Evolutionary conservation across 2,797 vertebrate genomes (phyloP), one percentile per base, ranked within the genome.

Genomic region (Coracias cyanogaster): DNA sequence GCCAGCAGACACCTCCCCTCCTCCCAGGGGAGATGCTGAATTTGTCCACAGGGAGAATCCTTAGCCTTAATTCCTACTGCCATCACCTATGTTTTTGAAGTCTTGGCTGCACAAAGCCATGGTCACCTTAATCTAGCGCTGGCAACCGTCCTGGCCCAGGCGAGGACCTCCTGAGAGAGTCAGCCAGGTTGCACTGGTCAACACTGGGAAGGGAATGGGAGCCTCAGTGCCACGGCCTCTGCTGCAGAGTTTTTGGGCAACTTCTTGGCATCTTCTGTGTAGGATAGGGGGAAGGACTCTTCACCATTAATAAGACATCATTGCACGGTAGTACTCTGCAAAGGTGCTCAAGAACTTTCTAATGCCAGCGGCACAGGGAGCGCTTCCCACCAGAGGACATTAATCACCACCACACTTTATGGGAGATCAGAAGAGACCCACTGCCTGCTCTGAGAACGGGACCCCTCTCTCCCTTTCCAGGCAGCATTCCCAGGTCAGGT

Each of bases 201-300:
- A 25, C 51, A 12, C 0, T 9, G 29, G 35, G 35, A 78, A 81
- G 28, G 55, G 5, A 28, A n/a, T 0, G 3, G 33, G 39, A 78
- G 19, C 35, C 81, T 6, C 0, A 67, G 41, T 41, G 33, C 41
- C 33, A 4, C 0, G 0, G 57, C 19, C 46, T 55, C 51, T 62
- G 41, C 10, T 3, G 5, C 52, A 43, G 54, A 57, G n/a, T 9
- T 72, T 90, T 61, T 26, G 58, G 45, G 51, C 16, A 64, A 57
- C 33, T 9, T 69, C 58, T 60, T 35, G 24, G 25, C 33, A 73
- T 31, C 33, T 77, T 76, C 57, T 1, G 0, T 41, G 84, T 60
- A 33, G 72, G 2, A 7, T 3, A 77, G 10, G 58, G 82, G 43
- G 14, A 62, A 15, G 17, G 25, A 13, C 31, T 57, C 19, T 31